These are phyloP conservation scores for Urechis unicinctus DNA, from an alignment of 2,888 invertebrate species.

Conservation along the genomic window DNA sequence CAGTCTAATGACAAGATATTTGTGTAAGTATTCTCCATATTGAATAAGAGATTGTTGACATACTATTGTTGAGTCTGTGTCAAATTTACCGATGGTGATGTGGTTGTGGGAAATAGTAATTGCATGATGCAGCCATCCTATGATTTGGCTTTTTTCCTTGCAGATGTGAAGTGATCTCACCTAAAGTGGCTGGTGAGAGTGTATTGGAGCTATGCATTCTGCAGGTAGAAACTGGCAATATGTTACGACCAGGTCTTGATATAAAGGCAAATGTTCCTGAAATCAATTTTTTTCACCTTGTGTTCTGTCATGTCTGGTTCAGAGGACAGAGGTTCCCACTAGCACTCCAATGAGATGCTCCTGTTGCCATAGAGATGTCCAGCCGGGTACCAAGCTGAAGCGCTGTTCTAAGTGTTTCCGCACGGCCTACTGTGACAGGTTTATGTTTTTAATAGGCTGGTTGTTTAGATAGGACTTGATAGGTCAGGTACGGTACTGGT, in stretches of 20 bases:
- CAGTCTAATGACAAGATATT: slow-evolving; percentile 37
- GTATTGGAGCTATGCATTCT: slow-evolving; percentile 36
- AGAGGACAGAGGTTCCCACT: slow-evolving; percentile 42
- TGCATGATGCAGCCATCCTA: no score
- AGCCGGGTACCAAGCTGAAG: slow-evolving; percentile 41
- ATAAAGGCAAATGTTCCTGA: no score
- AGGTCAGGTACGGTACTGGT: no score
- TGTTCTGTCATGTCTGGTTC: no score
- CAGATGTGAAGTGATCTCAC: slow-evolving; percentile 48
- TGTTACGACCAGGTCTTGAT: no score
- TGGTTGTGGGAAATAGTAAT: no score
- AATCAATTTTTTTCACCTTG: no score
- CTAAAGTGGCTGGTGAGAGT: slow-evolving; percentile 45
- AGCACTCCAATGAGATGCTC: slow-evolving; percentile 41
- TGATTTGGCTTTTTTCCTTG: slow-evolving; percentile 8
- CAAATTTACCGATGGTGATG: no score
- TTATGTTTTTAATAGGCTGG: slow-evolving; percentile 11
- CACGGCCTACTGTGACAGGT: slow-evolving; percentile 54
- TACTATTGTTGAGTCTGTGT: no score
- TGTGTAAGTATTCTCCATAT: slow-evolving; percentile 42
- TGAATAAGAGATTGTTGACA: no score
- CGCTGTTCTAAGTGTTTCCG: slow-evolving; percentile 52
- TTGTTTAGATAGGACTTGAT: no score
- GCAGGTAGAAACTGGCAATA: not conserved
- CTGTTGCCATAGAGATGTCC: slow-evolving; percentile 45